Evolutionary conservation across 2,113 vertebrate genomes (phyloP), one percentile per base, ranked within the genome.

Genomic region (Rallus limicola): DNA sequence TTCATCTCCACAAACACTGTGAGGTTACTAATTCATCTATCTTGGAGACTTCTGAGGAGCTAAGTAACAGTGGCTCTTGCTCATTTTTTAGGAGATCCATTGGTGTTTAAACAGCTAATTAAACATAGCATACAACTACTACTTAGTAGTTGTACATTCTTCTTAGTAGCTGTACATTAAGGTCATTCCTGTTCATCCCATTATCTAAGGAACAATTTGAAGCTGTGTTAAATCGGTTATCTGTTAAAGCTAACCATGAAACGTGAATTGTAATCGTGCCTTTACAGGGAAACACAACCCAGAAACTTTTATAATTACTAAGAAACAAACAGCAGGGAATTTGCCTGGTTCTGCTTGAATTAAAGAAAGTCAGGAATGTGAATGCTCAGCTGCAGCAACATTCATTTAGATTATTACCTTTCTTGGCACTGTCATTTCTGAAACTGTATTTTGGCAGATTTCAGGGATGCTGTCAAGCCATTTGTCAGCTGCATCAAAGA

Each of bases 401-500:
- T 70, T 95, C 64, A 65, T 83, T 83, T 91, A 70, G 74, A 92
- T 85, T 87, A 91, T 87, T 91, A 91, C 70, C 81, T 94, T 58
- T 46, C 84, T 60, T 93, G 84, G 84, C 77, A 89, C 36, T 93
- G 81, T 86, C 62, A 5, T 87, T 90, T 76, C 93, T 94, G 87
- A 82, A 93, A 94, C 31, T 75, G 56, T 94, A 78, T 95, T 95
- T 93, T 95, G 94, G 89, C 91, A 95, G 92, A 87, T 89, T 91
- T 82, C 92, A 94, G 76, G 69, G 70, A 75, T 24, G 34, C 74
- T 95, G 92, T 97, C 91, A 92, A 94, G 91, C 62, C 67, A 75
- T 93, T 96, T 96, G 93, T 93, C 96, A 92, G 92, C 69, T 90
- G 91, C 93, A 88, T 93, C 92, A 96, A 91, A 95, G 72, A 84